phyloP scores from a whole-genome alignment of 2,113 vertebrate species.

The Polypterus bichir region DNA sequence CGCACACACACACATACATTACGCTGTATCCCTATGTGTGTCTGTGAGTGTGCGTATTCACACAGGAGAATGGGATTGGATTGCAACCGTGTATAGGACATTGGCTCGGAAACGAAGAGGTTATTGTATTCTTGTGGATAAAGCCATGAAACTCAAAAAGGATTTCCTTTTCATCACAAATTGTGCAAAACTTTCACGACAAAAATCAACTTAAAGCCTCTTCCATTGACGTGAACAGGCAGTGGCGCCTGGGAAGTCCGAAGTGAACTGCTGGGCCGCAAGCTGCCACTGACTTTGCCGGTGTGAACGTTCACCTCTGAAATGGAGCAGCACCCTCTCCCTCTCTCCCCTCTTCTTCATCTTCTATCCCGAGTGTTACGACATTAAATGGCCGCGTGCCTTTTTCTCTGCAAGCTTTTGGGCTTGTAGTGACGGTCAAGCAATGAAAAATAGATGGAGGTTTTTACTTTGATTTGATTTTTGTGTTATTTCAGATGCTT shows the following conservation, averaged over 20 bases:
- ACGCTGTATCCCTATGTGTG: background rate
- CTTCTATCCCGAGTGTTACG: conserved; percentile 53
- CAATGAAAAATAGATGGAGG: conserved; percentile 58
- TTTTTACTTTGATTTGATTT: conserved; percentile 24
- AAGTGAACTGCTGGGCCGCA: background rate
- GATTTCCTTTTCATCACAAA: background rate
- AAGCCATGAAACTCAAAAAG: conserved; percentile 56
- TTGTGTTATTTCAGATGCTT: conserved; percentile 30
- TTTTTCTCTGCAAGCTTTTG: conserved; percentile 57
- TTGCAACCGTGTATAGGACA: conserved; percentile 9
- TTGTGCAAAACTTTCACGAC: background rate
- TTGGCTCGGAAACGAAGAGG: conserved; percentile 24
- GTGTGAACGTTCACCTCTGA: conserved; percentile 28
- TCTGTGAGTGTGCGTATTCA: conserved; percentile 14
- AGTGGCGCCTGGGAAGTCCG: background rate
- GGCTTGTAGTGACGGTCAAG: conserved; percentile 51
- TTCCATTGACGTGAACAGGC: conserved; percentile 59
- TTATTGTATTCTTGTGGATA: conserved; percentile 40
- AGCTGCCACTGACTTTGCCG: conserved; percentile 3
- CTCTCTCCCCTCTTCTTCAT: conserved; percentile 29
- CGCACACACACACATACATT: conserved; percentile 17
- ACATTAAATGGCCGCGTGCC: conserved; percentile 60
- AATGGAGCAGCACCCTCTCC: conserved; percentile 23
- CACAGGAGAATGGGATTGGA: conserved; percentile 20
- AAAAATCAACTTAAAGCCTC: conserved; percentile 23